A percentile compares a stretch with the other conserved stretches of the same genome.
Evolutionary conservation across 2,888 invertebrate species (phyloP).

Genomic region (Zygaena filipendulae): DNA sequence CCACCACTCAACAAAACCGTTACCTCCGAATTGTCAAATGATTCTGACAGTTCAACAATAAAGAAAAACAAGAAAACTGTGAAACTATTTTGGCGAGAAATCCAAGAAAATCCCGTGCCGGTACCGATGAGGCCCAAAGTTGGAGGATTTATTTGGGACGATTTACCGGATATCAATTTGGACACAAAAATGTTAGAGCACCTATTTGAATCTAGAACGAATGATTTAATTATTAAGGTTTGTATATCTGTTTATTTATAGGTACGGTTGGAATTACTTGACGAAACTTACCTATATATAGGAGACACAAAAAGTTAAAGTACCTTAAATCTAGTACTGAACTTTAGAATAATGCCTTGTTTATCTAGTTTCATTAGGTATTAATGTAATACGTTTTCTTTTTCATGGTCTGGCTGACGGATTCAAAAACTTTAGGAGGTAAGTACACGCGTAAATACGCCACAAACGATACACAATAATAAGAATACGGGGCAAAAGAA

Average conservation of each 20-base stretch:
- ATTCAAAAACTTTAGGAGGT: slow-evolving; percentile 1
- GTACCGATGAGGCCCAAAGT: slow-evolving; percentile 66
- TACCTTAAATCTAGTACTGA: no score
- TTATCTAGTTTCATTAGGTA: no score
- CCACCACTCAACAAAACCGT: slow-evolving; percentile 39
- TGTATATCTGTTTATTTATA: no score
- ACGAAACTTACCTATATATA: no score
- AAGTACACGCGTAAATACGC: no score
- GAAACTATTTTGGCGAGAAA: slow-evolving; percentile 98
- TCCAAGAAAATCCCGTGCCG: slow-evolving; percentile 77
- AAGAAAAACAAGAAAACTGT: slow-evolving; percentile 96
- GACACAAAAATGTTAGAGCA: slow-evolving; percentile 95
- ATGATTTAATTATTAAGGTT: slow-evolving; percentile 92
- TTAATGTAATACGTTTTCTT: no score
- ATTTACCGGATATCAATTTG: slow-evolving; percentile 82
- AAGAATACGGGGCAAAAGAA: no score
- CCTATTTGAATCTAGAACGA: slow-evolving; percentile 95
- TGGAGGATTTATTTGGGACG: slow-evolving; percentile 90
- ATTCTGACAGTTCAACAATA: slow-evolving; percentile 59
- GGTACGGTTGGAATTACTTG: no score
- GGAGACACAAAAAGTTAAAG: no score
- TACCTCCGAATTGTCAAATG: slow-evolving; percentile 42
- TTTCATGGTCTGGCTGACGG: no score
- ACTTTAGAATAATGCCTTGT: no score
- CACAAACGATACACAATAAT: no score